Conservation (phyloP, 2,797 vertebrate species). For the Hydrophis major region DNA sequence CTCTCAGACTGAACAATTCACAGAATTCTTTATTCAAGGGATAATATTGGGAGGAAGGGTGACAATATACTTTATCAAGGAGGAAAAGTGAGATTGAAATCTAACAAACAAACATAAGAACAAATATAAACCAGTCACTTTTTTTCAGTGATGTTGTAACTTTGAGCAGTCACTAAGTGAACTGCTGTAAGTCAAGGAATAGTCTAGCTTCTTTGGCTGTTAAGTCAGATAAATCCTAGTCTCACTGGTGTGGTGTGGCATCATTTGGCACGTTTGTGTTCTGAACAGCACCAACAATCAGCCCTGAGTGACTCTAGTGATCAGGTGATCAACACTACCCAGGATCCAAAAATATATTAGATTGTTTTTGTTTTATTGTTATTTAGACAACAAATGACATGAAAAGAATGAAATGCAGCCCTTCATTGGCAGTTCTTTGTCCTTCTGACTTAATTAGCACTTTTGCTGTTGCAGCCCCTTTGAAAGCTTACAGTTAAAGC, state of each 20-base stretch:
- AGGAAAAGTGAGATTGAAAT: background rate
- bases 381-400: background rate
- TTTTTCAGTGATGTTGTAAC: background rate
- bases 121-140: background rate
- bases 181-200: background rate
- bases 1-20: background rate
- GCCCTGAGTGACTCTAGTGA: background rate
- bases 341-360: background rate
- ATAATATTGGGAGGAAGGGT: background rate
- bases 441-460: background rate
- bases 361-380: background rate
- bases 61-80: background rate
- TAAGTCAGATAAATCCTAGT: background rate
- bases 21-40: background rate
- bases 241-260: background rate
- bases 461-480: conserved; percentile 4
- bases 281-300: background rate
- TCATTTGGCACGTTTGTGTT: background rate
- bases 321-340: background rate
- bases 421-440: background rate
- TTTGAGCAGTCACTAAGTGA: too few species aligned
- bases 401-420: background rate
- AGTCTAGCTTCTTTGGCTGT: background rate
- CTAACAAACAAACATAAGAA: background rate
- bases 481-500: background rate